Conservation (phyloP, 2,797 vertebrate species). For the Pagetopsis macropterus region DNA sequence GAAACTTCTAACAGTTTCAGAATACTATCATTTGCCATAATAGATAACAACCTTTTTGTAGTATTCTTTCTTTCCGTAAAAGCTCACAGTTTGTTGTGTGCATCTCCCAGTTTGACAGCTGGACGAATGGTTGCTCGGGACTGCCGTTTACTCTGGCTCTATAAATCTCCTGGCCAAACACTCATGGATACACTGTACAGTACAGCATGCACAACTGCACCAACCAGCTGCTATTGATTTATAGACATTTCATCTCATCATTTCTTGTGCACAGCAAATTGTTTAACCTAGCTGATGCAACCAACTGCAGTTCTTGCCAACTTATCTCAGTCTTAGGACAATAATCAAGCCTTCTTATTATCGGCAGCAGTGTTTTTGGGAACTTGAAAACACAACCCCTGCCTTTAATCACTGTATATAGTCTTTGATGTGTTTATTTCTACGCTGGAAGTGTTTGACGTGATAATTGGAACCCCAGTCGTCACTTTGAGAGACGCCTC, state of each 20-base stretch:
- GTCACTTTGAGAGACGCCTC: conserved; percentile 34
- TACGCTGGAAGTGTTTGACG: conserved; percentile 47
- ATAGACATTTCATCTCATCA: conserved; percentile 40
- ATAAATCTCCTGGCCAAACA: conserved; percentile 36
- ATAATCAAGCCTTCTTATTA: conserved; percentile 44
- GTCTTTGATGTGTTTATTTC: conserved; percentile 50
- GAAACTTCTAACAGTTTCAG: too few relatives aligned
- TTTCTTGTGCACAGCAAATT: conserved; percentile 40
- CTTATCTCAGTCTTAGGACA: conserved; percentile 33
- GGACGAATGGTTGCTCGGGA: conserved; percentile 13
- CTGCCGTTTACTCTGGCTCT: conserved; percentile 41
- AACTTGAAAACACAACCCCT: conserved; percentile 23
- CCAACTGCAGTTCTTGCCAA: conserved; percentile 34
- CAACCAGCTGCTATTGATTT: conserved; percentile 32
- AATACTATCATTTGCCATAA: too few relatives aligned
- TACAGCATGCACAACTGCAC: conserved; percentile 3
- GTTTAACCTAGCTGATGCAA: conserved; percentile 61
- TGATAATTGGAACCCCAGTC: conserved; percentile 47
- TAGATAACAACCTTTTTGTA: too few relatives aligned
- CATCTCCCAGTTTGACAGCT: conserved; percentile 36
- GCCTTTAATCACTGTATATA: conserved; percentile 47
- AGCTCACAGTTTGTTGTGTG: not conserved
- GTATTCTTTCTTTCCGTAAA: too few relatives aligned
- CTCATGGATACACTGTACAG: not conserved
- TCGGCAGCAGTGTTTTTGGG: conserved; percentile 37